phyloP scores from a whole-genome alignment of 2,888 invertebrate genomes.

The Ischnura elegans region DNA sequence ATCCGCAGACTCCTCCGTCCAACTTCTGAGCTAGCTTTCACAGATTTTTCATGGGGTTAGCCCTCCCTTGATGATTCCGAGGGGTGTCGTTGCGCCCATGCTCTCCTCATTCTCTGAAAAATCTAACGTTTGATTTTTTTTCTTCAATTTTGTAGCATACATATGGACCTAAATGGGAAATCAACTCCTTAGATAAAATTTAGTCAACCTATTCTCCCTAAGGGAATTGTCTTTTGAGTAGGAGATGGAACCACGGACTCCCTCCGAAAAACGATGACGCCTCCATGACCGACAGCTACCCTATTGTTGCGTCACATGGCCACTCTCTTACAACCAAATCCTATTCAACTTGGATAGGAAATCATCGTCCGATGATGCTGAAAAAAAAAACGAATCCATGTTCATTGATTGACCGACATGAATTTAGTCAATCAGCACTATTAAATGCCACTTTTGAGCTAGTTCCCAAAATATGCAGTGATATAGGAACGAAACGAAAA shows the following conservation, averaged over 20 bases:
- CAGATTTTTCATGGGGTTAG: no score
- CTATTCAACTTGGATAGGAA: neutral
- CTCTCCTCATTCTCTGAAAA: constrained; percentile 25
- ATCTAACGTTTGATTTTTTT: constrained; percentile 1
- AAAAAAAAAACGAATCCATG: neutral
- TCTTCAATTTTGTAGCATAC: neutral
- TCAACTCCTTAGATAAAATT: neutral
- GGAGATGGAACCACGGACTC: neutral
- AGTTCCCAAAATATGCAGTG: neutral
- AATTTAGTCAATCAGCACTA: neutral
- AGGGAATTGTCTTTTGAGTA: neutral
- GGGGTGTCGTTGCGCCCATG: no score
- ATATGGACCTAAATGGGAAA: neutral
- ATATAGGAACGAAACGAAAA: neutral
- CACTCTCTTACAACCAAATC: neutral
- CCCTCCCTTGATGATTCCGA: no score
- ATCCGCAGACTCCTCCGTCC: no score
- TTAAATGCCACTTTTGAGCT: neutral
- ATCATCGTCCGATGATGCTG: neutral
- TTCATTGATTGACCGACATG: neutral
- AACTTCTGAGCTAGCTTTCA: no score
- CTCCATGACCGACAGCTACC: neutral
- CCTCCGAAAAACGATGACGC: neutral
- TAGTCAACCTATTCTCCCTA: neutral
- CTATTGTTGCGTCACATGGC: neutral